Evolutionary conservation across 2,888 invertebrate genomes (phyloP), one percentile per base, ranked within the genome.

Genomic region (Melinaea marsaeus): DNA sequence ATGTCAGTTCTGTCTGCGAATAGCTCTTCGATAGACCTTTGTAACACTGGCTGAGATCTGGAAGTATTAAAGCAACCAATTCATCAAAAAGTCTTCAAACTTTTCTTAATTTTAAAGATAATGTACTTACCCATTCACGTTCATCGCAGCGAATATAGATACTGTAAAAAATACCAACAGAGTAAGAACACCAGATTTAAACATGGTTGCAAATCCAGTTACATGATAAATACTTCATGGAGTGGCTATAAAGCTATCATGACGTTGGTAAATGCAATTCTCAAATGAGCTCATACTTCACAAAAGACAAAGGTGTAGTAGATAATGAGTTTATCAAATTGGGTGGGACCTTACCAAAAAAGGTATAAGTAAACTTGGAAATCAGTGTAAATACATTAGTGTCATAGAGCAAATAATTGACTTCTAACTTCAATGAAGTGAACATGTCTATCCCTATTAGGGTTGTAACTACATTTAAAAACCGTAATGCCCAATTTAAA

Each of bases 41-140:
- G 88, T 66, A 90, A 73, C 47, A 84, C 80, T 58, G 88, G 85
- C 69, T 83, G 83, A 74, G 86, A 85, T 79, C 90, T 90, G 80
- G 33, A 78, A 79, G 2, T 35, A 32, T 42, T n/a, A 4, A 11
- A 48, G 9, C 32, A 48, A 42, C 11, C 13, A 47, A 56, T 51
- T 11, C 34, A 46, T 22, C 9, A 7, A 22, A 32, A 1, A 51
- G 32, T 32, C 7, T 32, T 32, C 32, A 32, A 32, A 32, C 6
- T 32, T 6, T 32, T 32, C 9, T 32, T n/a, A 4, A n/a, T 48
- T 7, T 51, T 4, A 51, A 51, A 32, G 32, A 51, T 6, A 9
- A 51, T 32, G 2, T 32, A 32, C 88, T 85, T 67, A 90, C 89
- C 88, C 85, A 76, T 85, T 80, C 71, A 83, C 83, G 71, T 78